A percentile compares a stretch with the other conserved stretches of the same genome.
Conservation (phyloP, 2,888 invertebrate genomes). For the Diplazon laetatorius region DNA sequence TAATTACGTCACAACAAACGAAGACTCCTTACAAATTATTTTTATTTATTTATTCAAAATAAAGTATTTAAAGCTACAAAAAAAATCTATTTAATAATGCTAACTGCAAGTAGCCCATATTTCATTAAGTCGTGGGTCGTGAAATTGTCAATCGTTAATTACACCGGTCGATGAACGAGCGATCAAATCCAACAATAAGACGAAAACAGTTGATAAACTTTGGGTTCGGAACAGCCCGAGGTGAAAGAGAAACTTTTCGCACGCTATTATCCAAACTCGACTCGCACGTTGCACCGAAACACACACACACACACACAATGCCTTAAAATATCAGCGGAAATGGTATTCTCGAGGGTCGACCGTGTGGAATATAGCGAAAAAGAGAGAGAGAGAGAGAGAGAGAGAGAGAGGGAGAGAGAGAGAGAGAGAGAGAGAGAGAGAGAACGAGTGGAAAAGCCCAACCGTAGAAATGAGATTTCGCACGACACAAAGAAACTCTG, state of each 20-base stretch:
- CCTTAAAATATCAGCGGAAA: constrained; percentile 23
- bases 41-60: too few relatives aligned
- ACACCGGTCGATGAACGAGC: too few relatives aligned
- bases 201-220: not conserved
- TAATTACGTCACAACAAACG: too few relatives aligned
- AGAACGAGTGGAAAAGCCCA: not conserved
- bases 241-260: constrained; percentile 12
- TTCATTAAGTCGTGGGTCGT: not conserved
- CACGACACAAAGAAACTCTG: constrained; percentile 36
- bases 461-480: constrained; percentile 36
- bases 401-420: too few relatives aligned
- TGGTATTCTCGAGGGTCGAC: constrained; percentile 10
- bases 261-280: constrained; percentile 9
- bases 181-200: not conserved
- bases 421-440: too few relatives aligned
- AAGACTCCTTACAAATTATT: too few relatives aligned
- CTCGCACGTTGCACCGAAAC: constrained; percentile 8
- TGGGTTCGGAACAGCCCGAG: not conserved
- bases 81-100: too few relatives aligned
- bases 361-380: too few relatives aligned
- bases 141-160: not conserved
- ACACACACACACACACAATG: too few relatives aligned
- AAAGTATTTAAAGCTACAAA: too few relatives aligned
- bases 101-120: too few relatives aligned
- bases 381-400: too few relatives aligned